These are phyloP conservation scores for Pteropus rufus DNA, from an alignment of 2,797 vertebrate species.

Conservation along the genomic window DNA sequence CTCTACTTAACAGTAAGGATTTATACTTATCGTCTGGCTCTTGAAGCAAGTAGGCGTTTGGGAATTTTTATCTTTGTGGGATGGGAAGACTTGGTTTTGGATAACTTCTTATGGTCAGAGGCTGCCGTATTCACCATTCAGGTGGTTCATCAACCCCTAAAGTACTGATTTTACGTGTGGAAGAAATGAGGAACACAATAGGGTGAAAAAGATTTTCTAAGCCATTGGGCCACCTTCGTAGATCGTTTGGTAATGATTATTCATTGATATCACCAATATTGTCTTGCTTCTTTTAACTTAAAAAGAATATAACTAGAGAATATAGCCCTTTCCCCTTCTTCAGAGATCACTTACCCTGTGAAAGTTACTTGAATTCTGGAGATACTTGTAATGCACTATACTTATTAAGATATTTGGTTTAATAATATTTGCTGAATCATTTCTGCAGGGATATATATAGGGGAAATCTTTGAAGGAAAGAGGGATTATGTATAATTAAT, in stretches of 20 bases:
- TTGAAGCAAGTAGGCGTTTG: not conserved
- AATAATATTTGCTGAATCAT: not conserved
- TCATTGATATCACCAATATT: not conserved
- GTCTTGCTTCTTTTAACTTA: not conserved
- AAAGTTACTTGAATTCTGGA: constrained; percentile 16
- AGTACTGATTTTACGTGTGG: not conserved
- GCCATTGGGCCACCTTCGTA: not conserved
- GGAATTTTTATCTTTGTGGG: not conserved
- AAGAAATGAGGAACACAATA: not conserved
- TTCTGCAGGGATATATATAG: not conserved
- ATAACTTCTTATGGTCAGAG: not conserved
- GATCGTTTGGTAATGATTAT: not conserved
- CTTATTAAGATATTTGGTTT: not conserved
- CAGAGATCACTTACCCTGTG: not conserved
- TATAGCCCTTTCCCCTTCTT: not conserved
- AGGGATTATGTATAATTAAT: not conserved
- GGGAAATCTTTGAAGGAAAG: not conserved
- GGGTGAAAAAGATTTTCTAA: constrained; percentile 25
- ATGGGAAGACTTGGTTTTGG: not conserved
- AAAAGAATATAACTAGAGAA: not conserved
- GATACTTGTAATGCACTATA: not conserved
- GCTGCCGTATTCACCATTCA: not conserved
- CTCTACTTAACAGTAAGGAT: not conserved
- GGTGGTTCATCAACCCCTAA: not conserved
- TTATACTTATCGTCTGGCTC: not conserved